Percentiles rank a stretch among this genome's conserved stretches.
These are phyloP conservation scores for Chrysomela aeneicollis DNA, from an alignment of 2,888 invertebrate genomes.

Conservation along the genomic window DNA sequence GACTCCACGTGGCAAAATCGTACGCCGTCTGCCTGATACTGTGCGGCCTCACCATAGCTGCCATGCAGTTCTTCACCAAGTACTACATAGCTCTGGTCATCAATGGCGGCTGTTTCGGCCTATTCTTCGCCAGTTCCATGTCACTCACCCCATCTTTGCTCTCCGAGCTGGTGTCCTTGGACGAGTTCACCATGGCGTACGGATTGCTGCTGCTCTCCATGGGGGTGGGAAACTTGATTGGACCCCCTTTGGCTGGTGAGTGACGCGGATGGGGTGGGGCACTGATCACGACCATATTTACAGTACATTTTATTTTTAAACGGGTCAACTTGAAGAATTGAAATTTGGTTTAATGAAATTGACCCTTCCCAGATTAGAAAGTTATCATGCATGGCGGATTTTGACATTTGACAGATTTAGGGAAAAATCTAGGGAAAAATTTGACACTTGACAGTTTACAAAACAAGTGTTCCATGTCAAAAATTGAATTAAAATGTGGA, in stretches of 20 bases:
- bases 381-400: too few relatives aligned
- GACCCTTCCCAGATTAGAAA: too few relatives aligned
- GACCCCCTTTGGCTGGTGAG: constrained; percentile 89
- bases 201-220: constrained; percentile 89
- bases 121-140: constrained; percentile 91
- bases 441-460: too few relatives aligned
- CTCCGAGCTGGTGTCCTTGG: constrained; percentile 87
- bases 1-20: constrained; percentile 80
- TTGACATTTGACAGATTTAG: too few relatives aligned
- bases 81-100: constrained; percentile 58
- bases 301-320: too few relatives aligned
- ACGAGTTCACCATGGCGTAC: constrained; percentile 92
- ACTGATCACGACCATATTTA: too few relatives aligned
- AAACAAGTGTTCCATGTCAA: too few relatives aligned
- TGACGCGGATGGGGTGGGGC: too few relatives aligned
- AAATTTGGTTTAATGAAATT: too few relatives aligned
- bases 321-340: too few relatives aligned
- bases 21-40: constrained; percentile 81
- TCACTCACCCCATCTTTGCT: constrained; percentile 90
- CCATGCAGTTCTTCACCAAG: constrained; percentile 63
- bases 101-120: constrained; percentile 75
- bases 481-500: too few relatives aligned
- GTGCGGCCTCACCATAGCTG: constrained; percentile 70
- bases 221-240: constrained; percentile 90
- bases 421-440: too few relatives aligned